phyloP scores from a whole-genome alignment of 2,113 vertebrate genomes.

The Pseudolaguvia tuberculata region DNA sequence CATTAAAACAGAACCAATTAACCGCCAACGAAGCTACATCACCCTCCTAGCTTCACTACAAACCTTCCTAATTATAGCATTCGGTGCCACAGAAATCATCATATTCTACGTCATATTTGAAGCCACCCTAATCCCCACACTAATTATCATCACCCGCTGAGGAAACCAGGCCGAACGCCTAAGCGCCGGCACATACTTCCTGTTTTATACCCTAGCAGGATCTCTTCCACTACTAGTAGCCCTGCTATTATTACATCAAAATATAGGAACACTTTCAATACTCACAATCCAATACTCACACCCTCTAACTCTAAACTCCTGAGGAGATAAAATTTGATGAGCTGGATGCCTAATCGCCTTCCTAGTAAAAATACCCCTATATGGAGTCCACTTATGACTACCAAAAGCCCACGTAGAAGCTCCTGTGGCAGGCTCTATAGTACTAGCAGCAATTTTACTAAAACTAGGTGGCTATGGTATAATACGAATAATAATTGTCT shows the following conservation, averaged over 20 bases:
- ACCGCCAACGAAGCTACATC: slow-evolving; percentile 34
- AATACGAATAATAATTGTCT: slow-evolving; percentile 18
- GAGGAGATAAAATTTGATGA: slow-evolving; percentile 24
- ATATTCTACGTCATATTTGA: slow-evolving; percentile 49
- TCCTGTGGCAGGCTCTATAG: slow-evolving; percentile 47
- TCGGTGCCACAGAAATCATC: slow-evolving; percentile 9
- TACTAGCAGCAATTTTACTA: slow-evolving; percentile 33
- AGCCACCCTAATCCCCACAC: slow-evolving; percentile 46
- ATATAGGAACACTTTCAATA: background rate
- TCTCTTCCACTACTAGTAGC: slow-evolving; percentile 36
- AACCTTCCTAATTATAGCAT: slow-evolving; percentile 24
- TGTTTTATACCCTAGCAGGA: slow-evolving; percentile 46
- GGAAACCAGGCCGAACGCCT: slow-evolving; percentile 42
- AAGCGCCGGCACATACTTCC: slow-evolving; percentile 42
- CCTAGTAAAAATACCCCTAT: slow-evolving; percentile 52
- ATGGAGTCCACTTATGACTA: slow-evolving; percentile 43
- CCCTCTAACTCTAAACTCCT: fast-evolving
- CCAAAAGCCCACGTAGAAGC: slow-evolving; percentile 55
- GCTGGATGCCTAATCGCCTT: slow-evolving; percentile 21
- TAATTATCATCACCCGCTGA: slow-evolving; percentile 49
- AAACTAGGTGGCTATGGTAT: slow-evolving; percentile 49
- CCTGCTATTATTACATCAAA: slow-evolving; percentile 9
- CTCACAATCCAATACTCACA: fast-evolving
- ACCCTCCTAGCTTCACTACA: slow-evolving; percentile 18
- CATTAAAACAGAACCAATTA: background rate